A percentile compares a stretch with the other conserved stretches of the same genome.
phyloP scores from a whole-genome alignment of 2,888 invertebrate genomes.

The Lutraria lutraria region DNA sequence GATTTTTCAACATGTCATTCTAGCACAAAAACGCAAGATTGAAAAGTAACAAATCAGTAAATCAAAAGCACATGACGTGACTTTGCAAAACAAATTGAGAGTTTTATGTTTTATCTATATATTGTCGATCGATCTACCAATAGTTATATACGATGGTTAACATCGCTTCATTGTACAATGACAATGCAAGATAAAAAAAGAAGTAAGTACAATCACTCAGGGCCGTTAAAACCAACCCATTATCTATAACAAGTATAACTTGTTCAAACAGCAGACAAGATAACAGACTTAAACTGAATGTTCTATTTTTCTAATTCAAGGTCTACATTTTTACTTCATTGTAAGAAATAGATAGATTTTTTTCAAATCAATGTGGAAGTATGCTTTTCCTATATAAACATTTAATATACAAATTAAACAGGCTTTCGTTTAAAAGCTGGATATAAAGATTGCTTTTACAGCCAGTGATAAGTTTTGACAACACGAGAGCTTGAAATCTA shows the following conservation, averaged over 20 bases:
- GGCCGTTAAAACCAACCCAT: neutral
- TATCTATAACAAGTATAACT: neutral
- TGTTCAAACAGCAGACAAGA: neutral
- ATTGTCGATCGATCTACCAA: neutral
- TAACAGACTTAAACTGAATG: neutral
- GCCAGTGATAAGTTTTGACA: neutral
- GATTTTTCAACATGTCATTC: no score
- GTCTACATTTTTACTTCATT: neutral
- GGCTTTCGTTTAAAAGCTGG: neutral
- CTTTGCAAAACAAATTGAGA: neutral
- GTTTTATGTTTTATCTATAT: neutral
- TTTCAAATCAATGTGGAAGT: neutral
- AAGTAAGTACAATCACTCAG: neutral
- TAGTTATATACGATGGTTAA: neutral
- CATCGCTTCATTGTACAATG: constrained; percentile 4
- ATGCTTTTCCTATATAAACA: neutral
- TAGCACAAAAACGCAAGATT: no score
- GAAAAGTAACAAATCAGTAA: neutral
- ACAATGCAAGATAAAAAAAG: neutral
- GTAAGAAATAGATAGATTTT: neutral
- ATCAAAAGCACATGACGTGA: neutral
- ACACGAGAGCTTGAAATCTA: neutral
- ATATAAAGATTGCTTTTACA: neutral
- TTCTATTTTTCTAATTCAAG: neutral
- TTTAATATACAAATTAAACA: neutral